Base-by-base conservation (phyloP, 2,113 vertebrate species). In the Pica pica region DNA sequence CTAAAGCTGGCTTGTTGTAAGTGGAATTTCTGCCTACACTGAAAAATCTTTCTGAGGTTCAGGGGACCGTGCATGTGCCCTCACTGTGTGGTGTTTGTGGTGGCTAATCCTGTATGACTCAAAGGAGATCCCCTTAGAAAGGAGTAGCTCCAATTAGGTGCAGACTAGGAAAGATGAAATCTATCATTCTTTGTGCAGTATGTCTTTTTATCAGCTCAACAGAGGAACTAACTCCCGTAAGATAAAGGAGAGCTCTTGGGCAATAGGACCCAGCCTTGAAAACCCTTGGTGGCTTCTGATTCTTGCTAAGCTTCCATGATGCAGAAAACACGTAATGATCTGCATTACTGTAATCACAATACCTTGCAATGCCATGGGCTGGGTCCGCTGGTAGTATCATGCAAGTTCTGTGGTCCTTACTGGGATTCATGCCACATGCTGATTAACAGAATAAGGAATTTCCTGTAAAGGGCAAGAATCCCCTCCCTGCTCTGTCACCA, bases 1-100 rank as follows among this genome's bases (percentile, higher is more conserved):
- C 42, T 53, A 42, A 69, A 47, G 35, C 26, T 61, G 37, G 16
- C 19, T 41, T 83, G 1, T 31, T 86, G 42, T 69, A 73, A 19
- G 44, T 64, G 20, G 13, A 41, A 10, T 49, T 88, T 78, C 92
- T 90, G 68, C 75, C 42, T 49, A 31, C 47, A 7, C 5, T 70
- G 47, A 83, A 52, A 69, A 80, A 37, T 56, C 13, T 55, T 55
- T 47, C 35, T 56, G 49, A 68, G 24, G 19, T 78, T 81, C 74
- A 41, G 41, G 41, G 46, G 28, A 47, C 20, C 0, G 1, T 5
- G 13, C 3, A 1, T 7, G 6, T 81, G 33, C 42, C 14, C 21
- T 81, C 4, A 1, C 17, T 41, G 13, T 47, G 8, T 59, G 33
- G 9, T 74, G 22, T 60, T 77, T 1, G 0, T 68, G 55, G 15